A percentile compares a stretch with the other conserved stretches of the same genome.
These are phyloP conservation scores for Hassar affinis DNA, from an alignment of 2,113 vertebrate species.

Conservation along the genomic window DNA sequence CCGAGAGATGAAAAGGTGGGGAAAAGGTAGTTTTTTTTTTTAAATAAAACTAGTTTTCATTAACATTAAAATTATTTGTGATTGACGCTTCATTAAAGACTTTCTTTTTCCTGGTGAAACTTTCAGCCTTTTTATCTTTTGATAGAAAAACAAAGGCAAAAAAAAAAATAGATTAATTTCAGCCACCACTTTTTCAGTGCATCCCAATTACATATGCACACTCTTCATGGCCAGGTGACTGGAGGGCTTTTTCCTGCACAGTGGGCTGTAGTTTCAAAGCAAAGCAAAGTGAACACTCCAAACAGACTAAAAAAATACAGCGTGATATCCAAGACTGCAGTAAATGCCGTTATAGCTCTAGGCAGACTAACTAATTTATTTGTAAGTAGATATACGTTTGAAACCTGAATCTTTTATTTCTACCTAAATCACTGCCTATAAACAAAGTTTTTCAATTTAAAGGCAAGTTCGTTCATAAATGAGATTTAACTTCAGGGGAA, in stretches of 20 bases:
- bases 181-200: background rate
- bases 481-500: background rate
- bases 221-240: background rate
- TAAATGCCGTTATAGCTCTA: background rate
- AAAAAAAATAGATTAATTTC: background rate
- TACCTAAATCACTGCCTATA: background rate
- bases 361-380: background rate
- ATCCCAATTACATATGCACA: background rate
- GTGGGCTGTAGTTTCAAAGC: background rate
- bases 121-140: background rate
- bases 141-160: background rate
- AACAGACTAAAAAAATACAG: background rate
- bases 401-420: background rate
- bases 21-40: background rate
- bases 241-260: background rate
- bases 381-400: background rate
- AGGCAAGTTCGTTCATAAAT: background rate
- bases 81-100: background rate
- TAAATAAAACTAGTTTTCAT: background rate
- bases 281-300: background rate
- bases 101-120: background rate
- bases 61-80: background rate
- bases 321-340: background rate
- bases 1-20: background rate
- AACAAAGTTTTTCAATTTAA: background rate